Evolutionary conservation across 2,113 vertebrate species (phyloP).

Genomic region (Plotosus lineatus): DNA sequence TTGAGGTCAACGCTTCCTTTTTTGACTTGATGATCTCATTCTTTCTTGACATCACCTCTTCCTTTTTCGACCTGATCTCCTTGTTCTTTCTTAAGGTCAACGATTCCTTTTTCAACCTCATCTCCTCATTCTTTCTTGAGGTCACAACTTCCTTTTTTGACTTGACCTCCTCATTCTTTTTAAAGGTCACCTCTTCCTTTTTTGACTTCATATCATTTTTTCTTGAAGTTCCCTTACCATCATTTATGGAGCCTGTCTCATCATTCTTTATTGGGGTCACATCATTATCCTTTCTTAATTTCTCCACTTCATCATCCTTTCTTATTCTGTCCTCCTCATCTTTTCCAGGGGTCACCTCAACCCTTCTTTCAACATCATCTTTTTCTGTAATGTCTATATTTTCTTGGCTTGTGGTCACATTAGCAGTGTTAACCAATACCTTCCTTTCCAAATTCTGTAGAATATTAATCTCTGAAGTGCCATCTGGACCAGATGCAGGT

Average conservation of each 20-base stretch:
- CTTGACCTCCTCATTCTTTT: not conserved
- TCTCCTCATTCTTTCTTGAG: constrained; percentile 51
- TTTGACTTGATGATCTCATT: no score
- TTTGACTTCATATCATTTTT: not conserved
- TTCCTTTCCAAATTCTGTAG: constrained; percentile 49
- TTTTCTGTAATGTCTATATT: constrained; percentile 41
- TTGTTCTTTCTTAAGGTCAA: no score
- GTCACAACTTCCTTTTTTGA: not conserved
- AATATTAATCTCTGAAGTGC: constrained; percentile 45
- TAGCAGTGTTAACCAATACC: constrained; percentile 40
- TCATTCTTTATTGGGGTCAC: not conserved
- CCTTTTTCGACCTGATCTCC: no score
- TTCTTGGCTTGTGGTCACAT: constrained; percentile 4
- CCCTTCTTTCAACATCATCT: not conserved
- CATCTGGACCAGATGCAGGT: constrained; percentile 27
- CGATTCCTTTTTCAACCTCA: no score
- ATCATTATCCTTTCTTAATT: not conserved
- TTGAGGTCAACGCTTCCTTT: no score
- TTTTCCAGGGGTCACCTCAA: not conserved
- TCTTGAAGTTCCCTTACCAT: not conserved
- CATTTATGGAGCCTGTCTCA: not conserved
- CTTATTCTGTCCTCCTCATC: not conserved
- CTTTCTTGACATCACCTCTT: no score
- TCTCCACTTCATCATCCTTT: not conserved
- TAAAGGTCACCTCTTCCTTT: not conserved